Evolutionary conservation across 2,797 vertebrate species (phyloP).

Genomic region (Babyrousa celebensis): DNA sequence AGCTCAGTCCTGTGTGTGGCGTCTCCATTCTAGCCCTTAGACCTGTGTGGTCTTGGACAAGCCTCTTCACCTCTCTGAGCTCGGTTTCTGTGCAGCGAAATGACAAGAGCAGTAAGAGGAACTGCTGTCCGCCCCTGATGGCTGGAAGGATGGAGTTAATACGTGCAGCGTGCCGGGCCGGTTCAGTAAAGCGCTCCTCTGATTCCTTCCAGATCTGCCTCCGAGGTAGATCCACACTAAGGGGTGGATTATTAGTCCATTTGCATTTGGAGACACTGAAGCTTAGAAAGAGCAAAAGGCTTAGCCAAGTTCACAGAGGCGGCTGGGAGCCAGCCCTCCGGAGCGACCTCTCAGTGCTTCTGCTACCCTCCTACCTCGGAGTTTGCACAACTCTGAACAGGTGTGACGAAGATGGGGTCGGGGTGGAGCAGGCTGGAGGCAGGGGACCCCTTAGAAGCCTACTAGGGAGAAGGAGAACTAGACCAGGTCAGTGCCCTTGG

Average conservation of each 20-base stretch:
- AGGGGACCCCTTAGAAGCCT: neutral
- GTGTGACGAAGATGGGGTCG: neutral
- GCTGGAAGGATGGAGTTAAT: neutral
- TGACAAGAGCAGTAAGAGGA: neutral
- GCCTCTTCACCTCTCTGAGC: constrained; percentile 29
- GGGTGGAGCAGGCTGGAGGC: neutral
- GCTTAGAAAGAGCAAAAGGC: neutral
- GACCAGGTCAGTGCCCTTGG: neutral
- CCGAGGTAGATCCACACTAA: neutral
- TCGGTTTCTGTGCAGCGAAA: neutral
- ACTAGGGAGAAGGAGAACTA: neutral
- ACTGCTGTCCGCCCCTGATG: neutral
- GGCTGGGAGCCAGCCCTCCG: neutral
- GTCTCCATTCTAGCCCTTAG: neutral
- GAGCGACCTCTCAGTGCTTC: neutral
- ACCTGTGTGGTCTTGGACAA: neutral
- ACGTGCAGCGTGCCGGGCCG: neutral
- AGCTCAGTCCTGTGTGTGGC: neutral
- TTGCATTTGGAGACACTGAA: constrained; percentile 3
- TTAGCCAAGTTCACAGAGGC: neutral
- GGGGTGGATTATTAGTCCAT: neutral
- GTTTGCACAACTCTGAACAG: neutral
- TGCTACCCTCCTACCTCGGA: neutral
- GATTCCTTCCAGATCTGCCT: constrained; percentile 25
- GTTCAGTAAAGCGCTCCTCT: neutral